Evolutionary conservation across 1,140 invertebrate genomes (phyloP), one percentile per base, ranked within the genome.

Genomic region (Probaryconus sp.): DNA sequence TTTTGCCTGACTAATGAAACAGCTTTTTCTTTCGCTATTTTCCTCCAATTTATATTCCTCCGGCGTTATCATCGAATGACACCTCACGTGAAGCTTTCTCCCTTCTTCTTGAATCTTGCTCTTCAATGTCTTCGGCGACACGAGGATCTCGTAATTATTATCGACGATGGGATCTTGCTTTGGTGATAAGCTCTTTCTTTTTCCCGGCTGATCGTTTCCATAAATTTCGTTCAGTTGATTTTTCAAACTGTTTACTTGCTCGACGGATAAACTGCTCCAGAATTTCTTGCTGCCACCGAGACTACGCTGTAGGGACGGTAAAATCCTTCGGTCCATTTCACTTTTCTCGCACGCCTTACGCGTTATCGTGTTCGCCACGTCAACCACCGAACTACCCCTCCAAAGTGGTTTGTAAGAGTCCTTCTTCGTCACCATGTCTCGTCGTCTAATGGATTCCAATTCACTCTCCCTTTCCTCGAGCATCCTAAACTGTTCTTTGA

Each of bases 201-300:
- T 85, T n/a, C n/a, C n/a, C 16, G 80, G 80, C 6, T 84, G 70
- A 28, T 90, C 91, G 76, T 89, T 92, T 18, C 92, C 92, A 64
- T 96, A 96, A 31, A 96, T 95, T 72, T 95, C 93, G 70, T 92
- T 93, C 3, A 96, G 81, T 77, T 96, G 94, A 78, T 90, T 91
- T 82, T 95, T 95, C 21, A 96, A 88, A 14, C 92, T 92, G 77
- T 91, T 93, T 0, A 96, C 92, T 87, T 96, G 94, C 73, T 96
- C 94, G 84, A 93, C 91, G 0, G 94, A 94, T 31, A 96, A 85
- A 79, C 94, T 95, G 77, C 94, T 95, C 90, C 94, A 95, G 24
- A 95, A 89, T 42, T 92, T 90, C 74, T 90, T 93, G 24, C 93
- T 93, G 13, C 94, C 89, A 0, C 91, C 91, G 28, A 91, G 88